phyloP scores from a whole-genome alignment of 1,140 invertebrate species.

The Caenorhabditis remanei region DNA sequence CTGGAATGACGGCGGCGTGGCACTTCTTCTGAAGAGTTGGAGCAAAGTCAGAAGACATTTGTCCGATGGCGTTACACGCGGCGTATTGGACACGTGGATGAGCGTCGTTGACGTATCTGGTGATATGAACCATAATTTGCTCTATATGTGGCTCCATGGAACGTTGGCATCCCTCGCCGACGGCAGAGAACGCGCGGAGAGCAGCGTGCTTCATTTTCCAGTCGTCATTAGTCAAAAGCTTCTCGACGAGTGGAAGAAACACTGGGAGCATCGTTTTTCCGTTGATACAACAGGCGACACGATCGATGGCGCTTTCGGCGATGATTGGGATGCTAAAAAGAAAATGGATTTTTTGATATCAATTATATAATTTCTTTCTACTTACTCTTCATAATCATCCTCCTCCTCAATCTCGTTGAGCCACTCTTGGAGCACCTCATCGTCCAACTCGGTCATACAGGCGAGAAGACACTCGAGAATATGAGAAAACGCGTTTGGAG shows the following conservation, averaged over 20 bases:
- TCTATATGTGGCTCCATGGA: slow-evolving; percentile 94
- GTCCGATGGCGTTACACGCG: slow-evolving; percentile 97
- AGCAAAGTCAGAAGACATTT: slow-evolving; percentile 98
- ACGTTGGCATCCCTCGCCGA: slow-evolving; percentile 97
- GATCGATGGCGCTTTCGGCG: slow-evolving; percentile 94
- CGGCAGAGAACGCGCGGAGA: slow-evolving; percentile 96
- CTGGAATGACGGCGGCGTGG: slow-evolving; percentile 89
- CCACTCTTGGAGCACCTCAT: slow-evolving; percentile 91
- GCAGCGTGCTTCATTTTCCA: slow-evolving; percentile 88
- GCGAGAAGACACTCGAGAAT: slow-evolving; percentile 82
- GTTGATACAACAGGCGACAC: slow-evolving; percentile 93
- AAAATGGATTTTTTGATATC: slow-evolving; percentile 64
- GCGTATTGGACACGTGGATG: slow-evolving; percentile 94
- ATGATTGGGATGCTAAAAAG: slow-evolving; percentile 88
- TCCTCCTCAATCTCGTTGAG: slow-evolving; percentile 84
- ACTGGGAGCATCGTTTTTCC: slow-evolving; percentile 93
- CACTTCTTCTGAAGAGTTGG: slow-evolving; percentile 97
- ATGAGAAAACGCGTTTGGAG: slow-evolving; percentile 75
- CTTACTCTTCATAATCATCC: slow-evolving; percentile 86
- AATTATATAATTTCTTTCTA: not conserved
- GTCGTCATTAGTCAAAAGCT: slow-evolving; percentile 75
- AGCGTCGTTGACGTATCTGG: slow-evolving; percentile 90
- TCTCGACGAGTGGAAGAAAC: slow-evolving; percentile 83
- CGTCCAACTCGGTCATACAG: slow-evolving; percentile 96
- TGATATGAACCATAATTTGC: slow-evolving; percentile 89